These are phyloP conservation scores for Chloroceryle aenea DNA, from an alignment of 2,113 vertebrate genomes.

Conservation along the genomic window DNA sequence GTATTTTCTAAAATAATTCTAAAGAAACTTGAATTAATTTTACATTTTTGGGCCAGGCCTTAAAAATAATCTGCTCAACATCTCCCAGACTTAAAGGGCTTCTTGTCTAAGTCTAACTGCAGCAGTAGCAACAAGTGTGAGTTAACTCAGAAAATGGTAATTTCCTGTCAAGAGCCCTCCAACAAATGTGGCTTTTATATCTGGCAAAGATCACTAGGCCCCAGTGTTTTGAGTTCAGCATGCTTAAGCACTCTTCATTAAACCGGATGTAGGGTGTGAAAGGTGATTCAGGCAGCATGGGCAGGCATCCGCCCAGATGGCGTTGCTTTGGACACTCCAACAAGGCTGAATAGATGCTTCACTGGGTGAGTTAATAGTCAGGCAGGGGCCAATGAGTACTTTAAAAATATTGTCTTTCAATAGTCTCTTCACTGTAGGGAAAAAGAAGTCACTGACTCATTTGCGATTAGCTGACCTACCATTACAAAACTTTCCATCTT, in stretches of 20 bases:
- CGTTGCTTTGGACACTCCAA: conserved; percentile 69
- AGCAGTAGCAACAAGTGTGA: conserved; percentile 68
- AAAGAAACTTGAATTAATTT: conserved; percentile 61
- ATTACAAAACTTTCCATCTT: conserved; percentile 90
- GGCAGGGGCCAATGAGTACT: conserved; percentile 77
- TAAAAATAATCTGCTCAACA: conserved; percentile 29
- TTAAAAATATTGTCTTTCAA: conserved; percentile 93
- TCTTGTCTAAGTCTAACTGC: conserved; percentile 63
- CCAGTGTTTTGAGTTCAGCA: conserved; percentile 79
- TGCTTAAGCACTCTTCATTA: conserved; percentile 76
- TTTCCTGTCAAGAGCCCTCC: conserved; percentile 87
- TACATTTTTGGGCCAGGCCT: conserved; percentile 25
- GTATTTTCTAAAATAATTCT: conserved; percentile 69
- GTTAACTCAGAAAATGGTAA: conserved; percentile 83
- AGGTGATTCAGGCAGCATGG: conserved; percentile 83
- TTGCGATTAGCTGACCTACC: conserved; percentile 91
- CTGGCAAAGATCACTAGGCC: conserved; percentile 80
- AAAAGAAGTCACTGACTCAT: conserved; percentile 88
- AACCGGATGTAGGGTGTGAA: conserved; percentile 87
- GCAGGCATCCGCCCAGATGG: conserved; percentile 83
- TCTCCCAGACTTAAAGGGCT: conserved; percentile 38
- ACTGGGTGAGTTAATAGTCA: conserved; percentile 73
- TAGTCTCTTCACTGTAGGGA: conserved; percentile 89
- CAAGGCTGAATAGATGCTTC: conserved; percentile 84
- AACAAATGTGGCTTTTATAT: conserved; percentile 85